Conservation (phyloP, 2,113 vertebrate genomes). For the Nicator chloris region DNA sequence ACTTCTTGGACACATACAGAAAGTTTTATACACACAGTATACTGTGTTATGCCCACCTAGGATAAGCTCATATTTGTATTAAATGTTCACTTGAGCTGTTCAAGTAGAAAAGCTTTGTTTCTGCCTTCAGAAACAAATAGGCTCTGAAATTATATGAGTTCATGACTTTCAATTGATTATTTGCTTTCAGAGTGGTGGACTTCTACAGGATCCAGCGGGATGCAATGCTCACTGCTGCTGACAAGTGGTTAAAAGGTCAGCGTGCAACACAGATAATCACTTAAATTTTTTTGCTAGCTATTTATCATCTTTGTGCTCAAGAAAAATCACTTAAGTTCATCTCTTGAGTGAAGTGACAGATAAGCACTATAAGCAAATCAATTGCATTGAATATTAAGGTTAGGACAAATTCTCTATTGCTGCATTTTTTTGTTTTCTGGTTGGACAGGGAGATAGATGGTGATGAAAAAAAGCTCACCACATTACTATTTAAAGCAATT, state of each 20-base stretch:
- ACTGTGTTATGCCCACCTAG: background rate
- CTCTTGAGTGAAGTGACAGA: background rate
- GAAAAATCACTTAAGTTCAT: background rate
- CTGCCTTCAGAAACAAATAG: background rate
- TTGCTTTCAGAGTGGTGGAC: constrained; percentile 78
- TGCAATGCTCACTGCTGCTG: constrained; percentile 84
- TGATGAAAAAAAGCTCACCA: background rate
- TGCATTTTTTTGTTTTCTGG: background rate
- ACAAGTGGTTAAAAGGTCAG: constrained; percentile 91
- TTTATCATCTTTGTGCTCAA: background rate
- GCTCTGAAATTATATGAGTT: background rate
- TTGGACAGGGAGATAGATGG: background rate
- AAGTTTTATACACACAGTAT: background rate
- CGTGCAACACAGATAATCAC: background rate
- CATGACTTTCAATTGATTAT: background rate
- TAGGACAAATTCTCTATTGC: background rate
- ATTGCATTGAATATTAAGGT: background rate
- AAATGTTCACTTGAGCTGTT: background rate
- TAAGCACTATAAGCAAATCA: constrained; percentile 4
- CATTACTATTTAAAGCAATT: background rate
- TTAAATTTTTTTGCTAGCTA: background rate
- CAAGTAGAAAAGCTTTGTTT: background rate
- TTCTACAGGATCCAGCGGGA: constrained; percentile 89
- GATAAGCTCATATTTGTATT: background rate
- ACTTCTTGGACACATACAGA: background rate